These are phyloP conservation scores for Cynopterus brachyotis DNA, from an alignment of 2,113 vertebrate genomes.

Conservation along the genomic window DNA sequence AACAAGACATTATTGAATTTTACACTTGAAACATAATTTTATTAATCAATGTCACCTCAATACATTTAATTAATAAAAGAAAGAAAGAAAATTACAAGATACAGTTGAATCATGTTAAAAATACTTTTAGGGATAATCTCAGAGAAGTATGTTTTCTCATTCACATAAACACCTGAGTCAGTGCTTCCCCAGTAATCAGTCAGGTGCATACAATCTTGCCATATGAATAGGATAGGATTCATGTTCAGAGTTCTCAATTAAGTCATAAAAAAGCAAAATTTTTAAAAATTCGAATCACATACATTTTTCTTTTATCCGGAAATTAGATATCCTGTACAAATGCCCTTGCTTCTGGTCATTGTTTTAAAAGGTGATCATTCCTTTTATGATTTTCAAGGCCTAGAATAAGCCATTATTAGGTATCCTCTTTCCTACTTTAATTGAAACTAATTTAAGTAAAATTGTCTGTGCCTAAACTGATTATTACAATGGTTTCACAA, in stretches of 20 bases:
- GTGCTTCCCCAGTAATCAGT: constrained; percentile 63
- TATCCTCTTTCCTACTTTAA: neutral
- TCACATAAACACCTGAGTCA: constrained; percentile 74
- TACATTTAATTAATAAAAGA: no score
- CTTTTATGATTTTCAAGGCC: neutral
- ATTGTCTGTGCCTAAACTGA: neutral
- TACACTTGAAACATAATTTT: no score
- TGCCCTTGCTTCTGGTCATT: neutral
- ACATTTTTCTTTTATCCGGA: neutral
- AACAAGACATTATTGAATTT: no score
- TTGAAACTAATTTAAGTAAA: neutral
- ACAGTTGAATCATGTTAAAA: constrained; percentile 78
- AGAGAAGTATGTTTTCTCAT: constrained; percentile 72
- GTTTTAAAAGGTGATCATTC: neutral
- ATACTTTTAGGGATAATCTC: constrained; percentile 71
- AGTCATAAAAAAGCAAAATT: neutral
- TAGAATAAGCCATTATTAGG: neutral
- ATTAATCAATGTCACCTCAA: no score
- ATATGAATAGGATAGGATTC: constrained; percentile 29
- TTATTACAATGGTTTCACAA: neutral
- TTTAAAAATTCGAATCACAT: neutral
- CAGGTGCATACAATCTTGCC: constrained; percentile 58
- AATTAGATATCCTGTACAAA: neutral
- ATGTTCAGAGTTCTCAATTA: constrained; percentile 3
- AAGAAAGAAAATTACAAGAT: constrained; percentile 59